A percentile compares a stretch with the other conserved stretches of the same genome.
Conservation (phyloP, 2,113 vertebrate species). For the Baryphthengus martii region DNA sequence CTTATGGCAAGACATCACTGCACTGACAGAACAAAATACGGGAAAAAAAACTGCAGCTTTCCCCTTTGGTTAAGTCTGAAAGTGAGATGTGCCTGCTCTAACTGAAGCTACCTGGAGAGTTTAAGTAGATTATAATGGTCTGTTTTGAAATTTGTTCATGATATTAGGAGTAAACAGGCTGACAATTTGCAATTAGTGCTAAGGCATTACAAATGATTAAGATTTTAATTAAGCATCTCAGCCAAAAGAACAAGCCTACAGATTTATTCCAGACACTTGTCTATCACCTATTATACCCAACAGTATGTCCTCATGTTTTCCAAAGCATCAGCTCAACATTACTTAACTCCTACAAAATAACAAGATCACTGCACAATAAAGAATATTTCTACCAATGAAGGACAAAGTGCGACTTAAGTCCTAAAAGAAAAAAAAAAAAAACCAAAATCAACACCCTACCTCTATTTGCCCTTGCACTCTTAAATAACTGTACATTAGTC, state of each 20-base stretch:
- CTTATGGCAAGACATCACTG: background rate
- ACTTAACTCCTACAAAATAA: background rate
- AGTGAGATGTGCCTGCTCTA: background rate
- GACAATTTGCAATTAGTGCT: background rate
- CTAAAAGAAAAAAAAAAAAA: background rate
- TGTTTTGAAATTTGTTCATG: background rate
- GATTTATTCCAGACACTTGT: background rate
- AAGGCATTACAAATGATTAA: background rate
- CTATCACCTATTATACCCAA: background rate
- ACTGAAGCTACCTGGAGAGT: background rate
- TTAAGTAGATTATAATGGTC: background rate
- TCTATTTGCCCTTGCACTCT: background rate
- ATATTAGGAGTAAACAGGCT: background rate
- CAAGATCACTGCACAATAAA: background rate
- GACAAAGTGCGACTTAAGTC: background rate
- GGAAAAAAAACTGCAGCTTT: too few relatives aligned
- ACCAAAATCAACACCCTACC: background rate
- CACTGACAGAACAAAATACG: accelerated
- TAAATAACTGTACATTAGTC: background rate
- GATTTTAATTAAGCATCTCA: background rate
- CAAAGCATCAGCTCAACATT: background rate
- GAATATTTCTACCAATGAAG: background rate
- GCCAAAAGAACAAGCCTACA: background rate
- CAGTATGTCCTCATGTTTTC: background rate
- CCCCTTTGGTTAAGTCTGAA: too few relatives aligned